Evolutionary conservation across 2,888 invertebrate genomes (phyloP), one percentile per base, ranked within the genome.

Genomic region (Andrena hattorfiana): DNA sequence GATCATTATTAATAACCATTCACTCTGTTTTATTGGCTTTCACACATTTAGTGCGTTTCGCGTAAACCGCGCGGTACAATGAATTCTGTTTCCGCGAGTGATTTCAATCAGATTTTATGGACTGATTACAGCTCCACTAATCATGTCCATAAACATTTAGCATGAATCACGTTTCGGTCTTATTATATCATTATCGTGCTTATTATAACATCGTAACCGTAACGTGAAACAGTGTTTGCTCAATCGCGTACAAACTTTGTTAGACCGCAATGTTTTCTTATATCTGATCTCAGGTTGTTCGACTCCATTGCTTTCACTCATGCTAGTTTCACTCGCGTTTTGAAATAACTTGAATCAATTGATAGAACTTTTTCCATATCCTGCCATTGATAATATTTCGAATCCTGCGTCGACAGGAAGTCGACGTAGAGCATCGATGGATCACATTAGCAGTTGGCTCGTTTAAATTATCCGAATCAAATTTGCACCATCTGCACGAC

Each of bases 401-500:
- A 71, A 81, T 70, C 79, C 56, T 66, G 77, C 62, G 48, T 56
- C 56, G 71, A 56, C 64, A 66, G 35, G 64, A 32, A 16, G 49
- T 28, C 48, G 73, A 64, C 32, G 32, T 60, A 79, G 42, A 51
- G 64, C 79, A 89, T 88, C 85, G 84, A 89, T 81, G 82, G 75
- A 78, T 74, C 74, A 64, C 60, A 8, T 74, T 62, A 72, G 70
- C 85, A 87, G 87, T 85, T 81, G 79, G 84, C 87, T 83, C 80
- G 85, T 77, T 85, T 84, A 87, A 87, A 88, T 88, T 87, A 88
- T 80, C 80, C 74, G 84, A 88, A 88, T 79, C 79, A 75, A 87
- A 87, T 86, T 87, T 81, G 86, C 85, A 67, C 75, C 85, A 79
- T 73, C 64, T 73, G 77, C 72, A 20, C 78, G 66, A 77, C 77